Conservation (phyloP, 1,140 invertebrate genomes). For the Pomacea maculata region DNA sequence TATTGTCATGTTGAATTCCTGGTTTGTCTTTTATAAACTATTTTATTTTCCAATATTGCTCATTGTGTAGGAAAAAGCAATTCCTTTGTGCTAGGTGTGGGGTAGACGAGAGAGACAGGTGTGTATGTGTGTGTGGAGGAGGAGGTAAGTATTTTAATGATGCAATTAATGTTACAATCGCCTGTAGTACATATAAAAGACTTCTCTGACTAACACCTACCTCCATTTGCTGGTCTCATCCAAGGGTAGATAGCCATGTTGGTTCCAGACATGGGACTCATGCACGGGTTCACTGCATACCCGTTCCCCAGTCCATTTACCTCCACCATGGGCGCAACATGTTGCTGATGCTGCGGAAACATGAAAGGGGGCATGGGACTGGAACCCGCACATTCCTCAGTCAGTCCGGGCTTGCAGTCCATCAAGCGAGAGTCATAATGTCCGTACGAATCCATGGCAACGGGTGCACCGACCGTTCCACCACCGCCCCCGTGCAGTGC, state of each 20-base stretch:
- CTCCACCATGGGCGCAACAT: slow-evolving; percentile 10
- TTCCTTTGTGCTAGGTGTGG: too few species aligned
- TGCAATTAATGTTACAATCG: too few species aligned
- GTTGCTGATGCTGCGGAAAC: slow-evolving; percentile 9
- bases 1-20: too few species aligned
- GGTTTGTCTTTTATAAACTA: too few species aligned
- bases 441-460: too few species aligned
- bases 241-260: slow-evolving; percentile 80
- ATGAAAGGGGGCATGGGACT: slow-evolving; percentile 6
- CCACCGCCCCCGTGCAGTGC: slow-evolving; percentile 27
- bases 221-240: slow-evolving; percentile 76
- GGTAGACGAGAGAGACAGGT: too few species aligned
- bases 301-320: slow-evolving; percentile 16
- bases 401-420: not conserved
- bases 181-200: too few species aligned
- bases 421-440: too few species aligned
- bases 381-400: slow-evolving; percentile 2
- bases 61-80: too few species aligned
- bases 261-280: slow-evolving; percentile 26
- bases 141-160: too few species aligned
- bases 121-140: too few species aligned
- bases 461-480: not conserved
- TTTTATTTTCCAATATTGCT: too few species aligned
- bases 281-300: slow-evolving; percentile 7
- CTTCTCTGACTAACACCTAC: slow-evolving; percentile 15